These are phyloP conservation scores for Vulpes ferrilata DNA, from an alignment of 2,113 vertebrate species.

Conservation along the genomic window DNA sequence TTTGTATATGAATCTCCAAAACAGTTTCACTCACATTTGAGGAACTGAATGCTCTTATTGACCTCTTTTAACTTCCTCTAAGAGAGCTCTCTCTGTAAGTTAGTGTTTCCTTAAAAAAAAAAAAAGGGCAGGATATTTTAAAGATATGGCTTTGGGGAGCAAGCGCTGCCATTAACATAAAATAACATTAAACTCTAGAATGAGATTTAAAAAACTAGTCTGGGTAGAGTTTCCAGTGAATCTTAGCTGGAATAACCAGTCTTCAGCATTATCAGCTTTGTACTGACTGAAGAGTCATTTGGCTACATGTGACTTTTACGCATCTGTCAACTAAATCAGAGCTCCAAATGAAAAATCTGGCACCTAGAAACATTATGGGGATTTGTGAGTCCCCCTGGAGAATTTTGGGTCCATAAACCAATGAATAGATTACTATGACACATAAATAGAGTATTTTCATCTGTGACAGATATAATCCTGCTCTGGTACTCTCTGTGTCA, in stretches of 20 bases:
- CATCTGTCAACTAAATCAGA: constrained; percentile 74
- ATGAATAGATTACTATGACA: constrained; percentile 68
- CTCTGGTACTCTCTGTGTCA: constrained; percentile 27
- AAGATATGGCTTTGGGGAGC: background rate
- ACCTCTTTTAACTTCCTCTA: background rate
- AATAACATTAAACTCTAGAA: background rate
- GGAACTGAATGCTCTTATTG: background rate
- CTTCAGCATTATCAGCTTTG: background rate
- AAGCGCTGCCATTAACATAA: background rate
- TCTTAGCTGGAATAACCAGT: constrained; percentile 23
- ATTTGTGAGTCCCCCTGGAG: constrained; percentile 77
- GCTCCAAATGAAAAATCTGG: constrained; percentile 78
- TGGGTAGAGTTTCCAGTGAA: background rate
- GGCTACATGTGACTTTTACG: constrained; percentile 66
- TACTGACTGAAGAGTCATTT: constrained; percentile 59
- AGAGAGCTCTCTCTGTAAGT: background rate
- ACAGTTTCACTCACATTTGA: background rate
- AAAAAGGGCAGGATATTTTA: background rate
- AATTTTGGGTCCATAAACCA: constrained; percentile 77
- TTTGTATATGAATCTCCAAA: background rate
- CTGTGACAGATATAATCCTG: constrained; percentile 64
- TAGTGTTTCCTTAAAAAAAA: background rate
- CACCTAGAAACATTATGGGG: constrained; percentile 69
- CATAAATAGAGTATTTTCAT: constrained; percentile 68
- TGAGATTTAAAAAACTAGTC: constrained; percentile 27